These are phyloP conservation scores for Actenoides lindsayi DNA, from an alignment of 2,113 vertebrate genomes.

Conservation along the genomic window DNA sequence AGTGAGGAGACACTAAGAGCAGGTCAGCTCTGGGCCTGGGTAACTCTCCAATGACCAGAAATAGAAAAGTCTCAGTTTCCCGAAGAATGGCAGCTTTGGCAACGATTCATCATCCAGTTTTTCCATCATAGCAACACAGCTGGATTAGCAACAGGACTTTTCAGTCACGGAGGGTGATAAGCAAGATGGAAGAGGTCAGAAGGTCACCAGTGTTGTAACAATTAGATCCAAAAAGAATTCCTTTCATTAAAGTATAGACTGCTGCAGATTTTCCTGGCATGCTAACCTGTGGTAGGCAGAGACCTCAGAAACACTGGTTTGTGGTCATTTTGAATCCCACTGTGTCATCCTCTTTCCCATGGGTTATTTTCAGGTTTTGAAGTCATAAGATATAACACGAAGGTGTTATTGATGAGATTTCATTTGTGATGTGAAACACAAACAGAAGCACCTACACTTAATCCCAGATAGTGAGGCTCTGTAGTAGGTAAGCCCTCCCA, in stretches of 20 bases:
- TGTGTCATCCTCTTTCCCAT: neutral
- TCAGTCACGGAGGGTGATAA: constrained; percentile 13
- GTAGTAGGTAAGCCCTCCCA: neutral
- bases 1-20: neutral
- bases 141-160: constrained; percentile 23
- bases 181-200: constrained; percentile 25
- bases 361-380: neutral
- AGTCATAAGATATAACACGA: neutral
- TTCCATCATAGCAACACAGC: constrained; percentile 44
- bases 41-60: constrained; percentile 21
- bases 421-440: neutral
- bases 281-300: neutral
- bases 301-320: neutral
- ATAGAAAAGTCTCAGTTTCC: constrained; percentile 33
- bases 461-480: neutral
- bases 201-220: constrained; percentile 10
- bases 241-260: neutral
- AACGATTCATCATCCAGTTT: neutral
- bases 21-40: neutral
- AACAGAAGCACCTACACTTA: neutral
- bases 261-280: neutral
- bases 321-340: neutral
- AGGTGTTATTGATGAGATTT: neutral
- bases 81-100: constrained; percentile 14
- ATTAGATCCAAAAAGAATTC: neutral